Evolutionary conservation across 2,797 vertebrate species (phyloP), one percentile per base, ranked within the genome.

Genomic region (Myotis daubentonii): DNA sequence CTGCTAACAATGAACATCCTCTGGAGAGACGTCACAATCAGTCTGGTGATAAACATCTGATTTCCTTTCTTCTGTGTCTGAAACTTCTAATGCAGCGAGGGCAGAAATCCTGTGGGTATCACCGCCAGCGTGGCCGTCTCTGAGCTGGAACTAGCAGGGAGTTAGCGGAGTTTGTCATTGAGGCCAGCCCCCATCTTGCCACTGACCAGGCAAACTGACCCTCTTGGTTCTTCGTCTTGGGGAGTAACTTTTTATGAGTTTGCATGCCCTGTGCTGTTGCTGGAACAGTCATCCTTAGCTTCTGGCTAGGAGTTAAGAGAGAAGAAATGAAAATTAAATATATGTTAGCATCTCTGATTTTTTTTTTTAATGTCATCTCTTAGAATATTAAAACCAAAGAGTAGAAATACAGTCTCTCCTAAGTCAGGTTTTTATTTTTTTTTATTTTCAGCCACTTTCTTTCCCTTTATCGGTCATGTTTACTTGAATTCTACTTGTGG

Each of bases 31-130:
- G 5, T 66, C 68, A 60, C 76, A 75, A 57, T 86, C 44, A 71
- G 55, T 81, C 80, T 78, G 62, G 41, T n/a, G 19, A 81, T 51
- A 72, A 86, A 72, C 47, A 83, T 80, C 85, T 86, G 81, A 88
- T 95, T 96, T 94, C n/a, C 23, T 15, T 49, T 88, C 33, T 47
- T 70, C 62, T 2, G 6, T 66, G 47, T 70, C 20, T 30, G 6
- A 87, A 94, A 79, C 28, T 66, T 94, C 57, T 49, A 38, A 76
- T 51, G 44, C 33, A 5, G 12, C 65, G 51, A 94, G 78, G 20
- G 10, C 15, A 75, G 36, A 81, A 89, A 41, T 93, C 38, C 74
- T 75, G 19, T 25, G 51, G 62, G 30, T 25, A 19, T 70, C 28
- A 41, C 38, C 38, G 36, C 12, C 33, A 38, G 4, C 6, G 33